These are phyloP conservation scores for Ptychoptera albimana DNA, from an alignment of 2,888 invertebrate species.

Conservation along the genomic window DNA sequence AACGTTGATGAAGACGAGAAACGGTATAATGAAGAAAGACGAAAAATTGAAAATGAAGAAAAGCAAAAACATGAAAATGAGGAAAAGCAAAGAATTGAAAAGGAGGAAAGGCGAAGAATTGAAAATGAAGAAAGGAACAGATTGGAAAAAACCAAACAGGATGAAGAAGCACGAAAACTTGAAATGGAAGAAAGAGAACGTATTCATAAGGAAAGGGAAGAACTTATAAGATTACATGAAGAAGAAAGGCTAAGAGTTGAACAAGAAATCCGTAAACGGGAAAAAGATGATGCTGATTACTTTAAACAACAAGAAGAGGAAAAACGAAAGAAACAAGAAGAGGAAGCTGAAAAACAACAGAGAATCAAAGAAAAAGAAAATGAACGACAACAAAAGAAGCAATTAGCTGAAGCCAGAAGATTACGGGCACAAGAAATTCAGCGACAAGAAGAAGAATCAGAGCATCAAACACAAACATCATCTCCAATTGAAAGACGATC, in stretches of 20 bases:
- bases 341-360: neutral
- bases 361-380: neutral
- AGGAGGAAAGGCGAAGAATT: constrained; percentile 16
- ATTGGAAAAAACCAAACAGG: constrained; percentile 17
- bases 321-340: constrained; percentile 14
- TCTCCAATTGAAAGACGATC: neutral
- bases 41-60: constrained; percentile 19
- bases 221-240: neutral
- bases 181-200: constrained; percentile 16
- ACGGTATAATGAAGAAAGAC: constrained; percentile 20
- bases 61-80: constrained; percentile 20
- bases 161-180: constrained; percentile 16
- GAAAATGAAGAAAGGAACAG: constrained; percentile 21
- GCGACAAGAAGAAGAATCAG: constrained; percentile 7
- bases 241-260: neutral
- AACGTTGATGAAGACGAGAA: constrained; percentile 13
- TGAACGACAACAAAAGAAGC: neutral
- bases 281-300: neutral
- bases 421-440: constrained; percentile 4
- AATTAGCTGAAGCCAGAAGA: neutral
- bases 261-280: neutral
- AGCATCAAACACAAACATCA: constrained; percentile 9
- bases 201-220: constrained; percentile 15
- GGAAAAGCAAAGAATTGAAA: constrained; percentile 19
- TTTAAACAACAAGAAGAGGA: constrained; percentile 8